Conservation (phyloP, 1,140 invertebrate species). For the Acromyrmex echinatior region DNA sequence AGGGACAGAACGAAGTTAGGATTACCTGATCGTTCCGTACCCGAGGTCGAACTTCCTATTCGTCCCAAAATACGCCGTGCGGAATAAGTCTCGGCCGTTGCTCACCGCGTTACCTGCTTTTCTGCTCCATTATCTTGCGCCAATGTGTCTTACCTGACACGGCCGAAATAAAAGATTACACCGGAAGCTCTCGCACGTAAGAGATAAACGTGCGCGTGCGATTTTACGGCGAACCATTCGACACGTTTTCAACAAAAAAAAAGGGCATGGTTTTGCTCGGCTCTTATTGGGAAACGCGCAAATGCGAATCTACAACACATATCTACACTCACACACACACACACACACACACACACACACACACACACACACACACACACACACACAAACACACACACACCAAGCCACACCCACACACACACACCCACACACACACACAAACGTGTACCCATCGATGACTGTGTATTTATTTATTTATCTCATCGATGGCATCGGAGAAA, state of each 20-base stretch:
- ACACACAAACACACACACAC: not conserved
- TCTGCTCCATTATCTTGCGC: slow-evolving; percentile 57
- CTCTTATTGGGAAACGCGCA: not conserved
- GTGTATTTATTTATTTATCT: slow-evolving; percentile 81
- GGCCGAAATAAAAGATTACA: slow-evolving; percentile 16
- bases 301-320: slow-evolving; percentile 1
- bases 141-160: slow-evolving; percentile 42
- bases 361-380: too few relatives aligned
- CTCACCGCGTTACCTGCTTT: slow-evolving; percentile 61
- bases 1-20: not conserved
- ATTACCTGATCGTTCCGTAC: not conserved
- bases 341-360: not conserved
- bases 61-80: slow-evolving; percentile 55
- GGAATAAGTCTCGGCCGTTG: slow-evolving; percentile 65
- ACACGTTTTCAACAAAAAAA: not conserved
- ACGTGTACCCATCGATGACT: slow-evolving; percentile 7
- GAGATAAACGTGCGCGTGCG: slow-evolving; percentile 64
- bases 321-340: not conserved
- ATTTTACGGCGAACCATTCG: slow-evolving; percentile 53
- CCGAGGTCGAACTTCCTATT: slow-evolving; percentile 26
- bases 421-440: too few relatives aligned
- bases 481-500: slow-evolving; percentile 36
- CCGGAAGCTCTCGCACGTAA: slow-evolving; percentile 43
- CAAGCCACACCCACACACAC: too few relatives aligned
- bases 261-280: not conserved